A percentile compares a stretch with the other conserved stretches of the same genome.
Conservation (phyloP, 1,140 invertebrate genomes). For the Drosophila sturtevanti region DNA sequence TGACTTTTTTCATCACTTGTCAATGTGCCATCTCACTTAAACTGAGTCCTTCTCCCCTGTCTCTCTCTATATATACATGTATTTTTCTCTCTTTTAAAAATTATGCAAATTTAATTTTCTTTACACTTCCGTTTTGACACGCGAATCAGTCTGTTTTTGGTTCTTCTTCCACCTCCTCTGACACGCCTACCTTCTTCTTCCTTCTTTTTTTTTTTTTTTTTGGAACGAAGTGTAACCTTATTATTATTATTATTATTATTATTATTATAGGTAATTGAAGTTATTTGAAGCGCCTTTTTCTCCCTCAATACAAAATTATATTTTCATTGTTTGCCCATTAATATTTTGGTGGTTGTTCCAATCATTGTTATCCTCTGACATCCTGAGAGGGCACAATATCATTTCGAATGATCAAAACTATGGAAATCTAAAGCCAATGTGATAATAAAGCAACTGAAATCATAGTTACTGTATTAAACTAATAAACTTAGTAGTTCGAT, state of each 20-base stretch:
- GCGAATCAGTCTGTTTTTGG: constrained; percentile 18
- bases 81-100: constrained; percentile 23
- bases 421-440: no score
- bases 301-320: constrained; percentile 42
- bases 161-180: neutral
- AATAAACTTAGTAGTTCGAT: no score
- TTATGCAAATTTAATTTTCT: constrained; percentile 67
- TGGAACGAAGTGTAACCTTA: constrained; percentile 37
- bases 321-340: constrained; percentile 38
- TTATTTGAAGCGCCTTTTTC: neutral
- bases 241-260: constrained; percentile 64
- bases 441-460: no score
- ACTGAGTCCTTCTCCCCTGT: neutral
- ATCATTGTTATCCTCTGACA: neutral
- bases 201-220: neutral
- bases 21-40: constrained; percentile 11
- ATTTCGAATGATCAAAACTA: no score
- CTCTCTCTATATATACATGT: no score
- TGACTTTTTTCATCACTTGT: constrained; percentile 1
- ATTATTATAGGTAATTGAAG: neutral
- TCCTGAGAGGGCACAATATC: no score
- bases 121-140: constrained; percentile 49
- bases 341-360: constrained; percentile 10
- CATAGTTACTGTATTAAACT: no score
- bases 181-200: constrained; percentile 34